These are phyloP conservation scores for Diorhabda carinulata DNA, from an alignment of 1,140 invertebrate species.

Conservation along the genomic window DNA sequence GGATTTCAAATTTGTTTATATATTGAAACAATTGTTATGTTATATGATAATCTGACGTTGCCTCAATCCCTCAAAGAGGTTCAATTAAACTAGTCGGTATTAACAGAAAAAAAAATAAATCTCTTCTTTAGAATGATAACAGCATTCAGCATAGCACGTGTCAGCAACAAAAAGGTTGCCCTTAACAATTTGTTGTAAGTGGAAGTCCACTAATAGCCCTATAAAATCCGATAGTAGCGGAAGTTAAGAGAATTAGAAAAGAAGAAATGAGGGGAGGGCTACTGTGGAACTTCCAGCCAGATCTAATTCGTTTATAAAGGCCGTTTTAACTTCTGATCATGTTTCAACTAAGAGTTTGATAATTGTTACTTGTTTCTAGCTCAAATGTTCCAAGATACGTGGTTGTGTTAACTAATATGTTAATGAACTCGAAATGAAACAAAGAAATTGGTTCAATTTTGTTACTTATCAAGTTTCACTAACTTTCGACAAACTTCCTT, in stretches of 20 bases:
- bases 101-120: slow-evolving; percentile 4
- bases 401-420: too few species aligned
- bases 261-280: not conserved
- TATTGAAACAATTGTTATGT: too few species aligned
- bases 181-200: slow-evolving; percentile 13
- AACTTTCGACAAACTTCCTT: too few species aligned
- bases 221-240: slow-evolving; percentile 8
- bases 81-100: not conserved
- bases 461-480: too few species aligned
- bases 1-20: too few species aligned
- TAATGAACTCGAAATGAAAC: too few species aligned
- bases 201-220: slow-evolving; percentile 9
- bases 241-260: slow-evolving; percentile 5
- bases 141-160: slow-evolving; percentile 1
- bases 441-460: too few species aligned
- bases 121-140: not conserved
- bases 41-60: too few species aligned
- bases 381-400: not conserved
- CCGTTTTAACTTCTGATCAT: slow-evolving; percentile 1
- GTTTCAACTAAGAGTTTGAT: slow-evolving; percentile 1
- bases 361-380: not conserved
- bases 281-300: not conserved
- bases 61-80: too few species aligned
- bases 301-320: slow-evolving; percentile 2
- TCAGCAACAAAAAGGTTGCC: slow-evolving; percentile 6